phyloP scores from a whole-genome alignment of 2,113 vertebrate genomes.

The Prolemur simus region DNA sequence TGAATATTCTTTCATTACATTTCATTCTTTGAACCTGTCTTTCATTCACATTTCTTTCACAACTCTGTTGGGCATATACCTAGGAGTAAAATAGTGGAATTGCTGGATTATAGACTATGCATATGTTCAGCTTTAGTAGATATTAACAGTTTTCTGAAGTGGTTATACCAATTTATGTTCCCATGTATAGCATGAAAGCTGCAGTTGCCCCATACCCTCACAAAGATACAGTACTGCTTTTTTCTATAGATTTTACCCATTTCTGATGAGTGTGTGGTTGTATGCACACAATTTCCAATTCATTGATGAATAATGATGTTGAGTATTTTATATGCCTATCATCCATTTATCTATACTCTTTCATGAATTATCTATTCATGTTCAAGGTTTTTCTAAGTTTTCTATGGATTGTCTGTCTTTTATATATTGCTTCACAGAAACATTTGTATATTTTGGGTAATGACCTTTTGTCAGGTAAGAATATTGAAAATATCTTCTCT shows the following conservation, averaged over 20 bases:
- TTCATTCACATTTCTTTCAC: background rate
- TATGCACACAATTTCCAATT: background rate
- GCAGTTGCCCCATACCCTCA: background rate
- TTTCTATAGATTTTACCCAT: background rate
- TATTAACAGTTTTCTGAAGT: background rate
- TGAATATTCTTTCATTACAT: background rate
- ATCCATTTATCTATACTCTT: background rate
- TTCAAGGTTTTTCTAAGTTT: background rate
- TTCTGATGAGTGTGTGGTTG: background rate
- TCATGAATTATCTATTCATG: background rate
- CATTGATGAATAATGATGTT: background rate
- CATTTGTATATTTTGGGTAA: background rate
- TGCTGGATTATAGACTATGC: background rate
- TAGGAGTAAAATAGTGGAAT: background rate
- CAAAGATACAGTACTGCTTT: background rate
- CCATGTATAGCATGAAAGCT: background rate
- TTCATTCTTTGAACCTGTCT: background rate
- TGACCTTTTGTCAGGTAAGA: background rate
- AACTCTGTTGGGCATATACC: background rate
- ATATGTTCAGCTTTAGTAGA: background rate
- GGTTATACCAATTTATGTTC: background rate
- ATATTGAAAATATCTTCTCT: background rate
- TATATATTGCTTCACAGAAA: background rate
- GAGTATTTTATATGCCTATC: background rate
- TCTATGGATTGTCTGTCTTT: background rate